Percentiles rank a stretch among this genome's conserved stretches.
Evolutionary conservation across 37 sponge, comb jelly and placozoan genomes (phyloP).

Genomic region (Beroe ovata): DNA sequence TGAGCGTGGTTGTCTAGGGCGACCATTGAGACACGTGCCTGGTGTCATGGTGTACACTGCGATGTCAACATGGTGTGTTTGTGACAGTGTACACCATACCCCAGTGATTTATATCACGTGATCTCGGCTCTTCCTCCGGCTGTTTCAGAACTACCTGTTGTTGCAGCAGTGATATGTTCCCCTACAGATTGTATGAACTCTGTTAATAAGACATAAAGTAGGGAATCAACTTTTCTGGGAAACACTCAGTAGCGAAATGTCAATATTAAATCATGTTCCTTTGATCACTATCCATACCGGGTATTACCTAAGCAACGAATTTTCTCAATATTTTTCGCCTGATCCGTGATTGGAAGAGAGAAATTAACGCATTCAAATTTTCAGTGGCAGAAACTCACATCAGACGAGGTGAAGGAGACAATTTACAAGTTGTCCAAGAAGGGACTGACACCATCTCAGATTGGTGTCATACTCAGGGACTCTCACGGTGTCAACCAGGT

Average conservation of each 20-base stretch:
- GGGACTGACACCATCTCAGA: constrained; percentile 91
- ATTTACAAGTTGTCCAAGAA: constrained; percentile 97
- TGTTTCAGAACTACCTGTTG: too few relatives aligned
- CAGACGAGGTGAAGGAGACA: constrained; percentile 94
- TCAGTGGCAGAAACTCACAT: constrained; percentile 87
- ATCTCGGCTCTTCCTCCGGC: constrained; percentile 40
- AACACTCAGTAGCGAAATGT: too few relatives aligned
- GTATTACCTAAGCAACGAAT: too few relatives aligned
- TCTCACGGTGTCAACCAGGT: constrained; percentile 83
- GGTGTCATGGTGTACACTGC: neutral
- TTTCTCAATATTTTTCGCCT: too few relatives aligned
- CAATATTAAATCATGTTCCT: too few relatives aligned
- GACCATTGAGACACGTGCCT: constrained; percentile 8
- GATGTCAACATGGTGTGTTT: too few relatives aligned
- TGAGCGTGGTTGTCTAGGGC: constrained; percentile 64
- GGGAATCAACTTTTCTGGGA: too few relatives aligned
- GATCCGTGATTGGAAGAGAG: too few relatives aligned
- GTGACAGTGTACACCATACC: neutral
- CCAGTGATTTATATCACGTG: neutral
- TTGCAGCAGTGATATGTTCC: too few relatives aligned
- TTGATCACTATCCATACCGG: too few relatives aligned
- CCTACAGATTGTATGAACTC: too few relatives aligned
- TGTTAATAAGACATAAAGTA: too few relatives aligned
- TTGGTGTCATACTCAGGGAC: constrained; percentile 90
- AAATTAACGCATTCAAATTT: neutral